phyloP scores from a whole-genome alignment of 2,797 vertebrate species.

The Artibeus lituratus region DNA sequence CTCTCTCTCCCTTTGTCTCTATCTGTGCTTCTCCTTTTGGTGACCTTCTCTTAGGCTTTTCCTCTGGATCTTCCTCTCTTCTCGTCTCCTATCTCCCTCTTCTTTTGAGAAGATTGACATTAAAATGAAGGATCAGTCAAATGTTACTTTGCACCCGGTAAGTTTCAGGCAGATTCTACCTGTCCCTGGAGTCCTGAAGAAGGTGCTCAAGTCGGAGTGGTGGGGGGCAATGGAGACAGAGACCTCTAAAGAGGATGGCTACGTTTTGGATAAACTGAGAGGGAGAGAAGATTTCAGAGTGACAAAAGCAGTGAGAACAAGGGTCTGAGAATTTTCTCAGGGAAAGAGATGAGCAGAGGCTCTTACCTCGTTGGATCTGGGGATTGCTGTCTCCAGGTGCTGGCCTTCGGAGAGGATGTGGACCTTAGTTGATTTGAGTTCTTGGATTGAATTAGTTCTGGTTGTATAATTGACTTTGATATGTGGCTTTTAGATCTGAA shows the following conservation, averaged over 20 bases:
- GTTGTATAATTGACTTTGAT: constrained; percentile 75
- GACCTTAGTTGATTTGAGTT: constrained; percentile 66
- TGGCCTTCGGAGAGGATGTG: constrained; percentile 58
- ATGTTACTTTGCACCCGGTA: not conserved
- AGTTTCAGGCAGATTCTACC: constrained; percentile 5
- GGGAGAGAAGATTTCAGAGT: not conserved
- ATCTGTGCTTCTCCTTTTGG: not conserved
- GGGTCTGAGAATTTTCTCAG: not conserved
- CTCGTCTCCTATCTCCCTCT: not conserved
- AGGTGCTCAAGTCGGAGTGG: not conserved
- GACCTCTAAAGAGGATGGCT: not conserved
- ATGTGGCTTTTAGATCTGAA: constrained; percentile 72
- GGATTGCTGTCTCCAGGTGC: not conserved
- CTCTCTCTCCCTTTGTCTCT: no score
- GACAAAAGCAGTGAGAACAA: not conserved
- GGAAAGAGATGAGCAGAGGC: not conserved
- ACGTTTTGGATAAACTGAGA: not conserved
- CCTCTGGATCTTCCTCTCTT: not conserved
- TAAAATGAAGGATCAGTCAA: constrained; percentile 25
- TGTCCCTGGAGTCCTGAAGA: not conserved
- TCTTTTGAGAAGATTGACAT: constrained; percentile 21
- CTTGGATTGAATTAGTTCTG: constrained; percentile 74
- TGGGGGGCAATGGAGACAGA: accelerated
- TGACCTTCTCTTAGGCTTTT: not conserved
- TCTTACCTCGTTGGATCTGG: not conserved